phyloP scores from a whole-genome alignment of 2,888 invertebrate genomes.

The Pardosa pseudoannulata region DNA sequence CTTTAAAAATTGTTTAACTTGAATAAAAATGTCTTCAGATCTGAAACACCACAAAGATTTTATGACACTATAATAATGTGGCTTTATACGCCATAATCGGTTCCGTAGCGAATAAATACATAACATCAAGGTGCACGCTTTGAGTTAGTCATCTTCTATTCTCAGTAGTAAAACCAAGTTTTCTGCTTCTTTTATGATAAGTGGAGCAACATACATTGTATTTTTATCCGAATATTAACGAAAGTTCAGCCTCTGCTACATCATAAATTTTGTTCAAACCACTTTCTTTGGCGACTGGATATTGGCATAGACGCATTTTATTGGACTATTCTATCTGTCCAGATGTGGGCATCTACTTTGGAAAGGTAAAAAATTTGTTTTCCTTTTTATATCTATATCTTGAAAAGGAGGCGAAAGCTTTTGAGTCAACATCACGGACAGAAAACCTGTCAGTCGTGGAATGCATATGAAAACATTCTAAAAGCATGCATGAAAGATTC shows the following conservation, averaged over 20 bases:
- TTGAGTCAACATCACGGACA: not conserved
- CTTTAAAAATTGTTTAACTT: too few species aligned
- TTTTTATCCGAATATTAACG: slow-evolving; percentile 64
- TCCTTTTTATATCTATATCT: slow-evolving; percentile 18
- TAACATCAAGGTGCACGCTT: not conserved
- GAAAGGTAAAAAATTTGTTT: slow-evolving; percentile 13
- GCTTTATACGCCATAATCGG: slow-evolving; percentile 48
- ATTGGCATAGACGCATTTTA: slow-evolving; percentile 48
- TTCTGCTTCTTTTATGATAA: slow-evolving; percentile 61
- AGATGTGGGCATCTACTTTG: slow-evolving; percentile 22
- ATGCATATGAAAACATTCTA: slow-evolving; percentile 5
- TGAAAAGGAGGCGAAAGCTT: slow-evolving; percentile 43
- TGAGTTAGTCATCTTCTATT: slow-evolving; percentile 30
- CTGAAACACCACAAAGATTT: slow-evolving; percentile 17
- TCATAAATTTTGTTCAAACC: slow-evolving; percentile 50
- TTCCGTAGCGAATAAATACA: slow-evolving; percentile 7
- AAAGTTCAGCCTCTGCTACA: slow-evolving; percentile 37
- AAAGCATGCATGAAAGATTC: too few species aligned
- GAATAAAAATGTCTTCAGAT: too few species aligned
- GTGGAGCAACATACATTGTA: slow-evolving; percentile 40
- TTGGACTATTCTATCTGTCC: slow-evolving; percentile 52
- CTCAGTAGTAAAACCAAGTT: slow-evolving; percentile 38
- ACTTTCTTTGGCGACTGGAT: slow-evolving; percentile 22
- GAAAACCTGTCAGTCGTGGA: slow-evolving; percentile 6
- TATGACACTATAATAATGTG: slow-evolving; percentile 26